These are phyloP conservation scores for Muschampia plurimacula DNA, from an alignment of 2,888 invertebrate species.

Conservation along the genomic window DNA sequence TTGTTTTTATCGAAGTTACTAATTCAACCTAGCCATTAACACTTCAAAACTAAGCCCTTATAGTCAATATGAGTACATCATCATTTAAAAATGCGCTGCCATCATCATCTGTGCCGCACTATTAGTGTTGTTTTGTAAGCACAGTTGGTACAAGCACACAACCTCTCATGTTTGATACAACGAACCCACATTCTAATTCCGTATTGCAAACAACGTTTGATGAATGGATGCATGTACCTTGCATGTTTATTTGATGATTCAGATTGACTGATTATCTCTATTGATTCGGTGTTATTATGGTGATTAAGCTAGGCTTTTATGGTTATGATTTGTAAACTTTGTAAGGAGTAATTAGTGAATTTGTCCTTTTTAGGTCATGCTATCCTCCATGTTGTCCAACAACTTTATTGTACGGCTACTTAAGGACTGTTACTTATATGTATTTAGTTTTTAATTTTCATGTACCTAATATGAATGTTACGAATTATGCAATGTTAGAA, in stretches of 20 bases:
- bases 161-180: conserved; percentile 24
- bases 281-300: background rate
- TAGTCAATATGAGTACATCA: background rate
- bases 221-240: conserved; percentile 21
- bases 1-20: background rate
- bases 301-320: background rate
- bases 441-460: no score
- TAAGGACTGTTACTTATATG: no score
- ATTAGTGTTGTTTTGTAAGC: conserved; percentile 15
- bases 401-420: no score
- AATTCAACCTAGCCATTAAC: background rate
- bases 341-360: no score
- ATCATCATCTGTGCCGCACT: background rate
- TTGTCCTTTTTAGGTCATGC: no score
- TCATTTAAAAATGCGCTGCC: no score
- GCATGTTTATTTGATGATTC: conserved; percentile 13
- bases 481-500: no score
- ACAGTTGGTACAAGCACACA: background rate
- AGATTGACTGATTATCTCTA: conserved; percentile 13
- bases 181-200: conserved; percentile 24
- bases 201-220: conserved; percentile 28
- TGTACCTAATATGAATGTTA: no score
- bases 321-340: background rate
- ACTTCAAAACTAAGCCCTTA: background rate
- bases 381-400: no score